Conservation (phyloP, 2,888 invertebrate species). For the Athrips mouffetella region DNA sequence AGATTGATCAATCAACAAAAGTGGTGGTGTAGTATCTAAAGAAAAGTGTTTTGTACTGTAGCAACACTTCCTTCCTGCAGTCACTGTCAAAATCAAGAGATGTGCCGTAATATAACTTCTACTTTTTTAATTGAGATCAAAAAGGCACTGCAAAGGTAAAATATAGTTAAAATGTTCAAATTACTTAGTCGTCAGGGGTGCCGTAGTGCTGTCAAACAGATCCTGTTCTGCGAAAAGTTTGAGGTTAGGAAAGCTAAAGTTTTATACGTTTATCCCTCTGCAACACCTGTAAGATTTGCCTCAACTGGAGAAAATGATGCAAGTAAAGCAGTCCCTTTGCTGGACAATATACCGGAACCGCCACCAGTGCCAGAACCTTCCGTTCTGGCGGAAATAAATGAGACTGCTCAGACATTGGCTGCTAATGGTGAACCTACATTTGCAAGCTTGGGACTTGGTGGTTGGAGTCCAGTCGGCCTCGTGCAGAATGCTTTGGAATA, state of each 20-base stretch:
- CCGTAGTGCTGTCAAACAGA: slow-evolving; percentile 55
- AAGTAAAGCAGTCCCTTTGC: slow-evolving; percentile 42
- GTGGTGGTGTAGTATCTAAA: neutral
- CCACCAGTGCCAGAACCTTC: slow-evolving; percentile 66
- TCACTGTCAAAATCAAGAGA: slow-evolving; percentile 36
- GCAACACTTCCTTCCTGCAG: slow-evolving; percentile 15
- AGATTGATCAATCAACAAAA: neutral
- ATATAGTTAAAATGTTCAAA: slow-evolving; percentile 56
- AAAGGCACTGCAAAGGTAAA: neutral
- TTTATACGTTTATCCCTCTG: slow-evolving; percentile 64
- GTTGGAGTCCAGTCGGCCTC: slow-evolving; percentile 89
- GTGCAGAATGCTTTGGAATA: slow-evolving; percentile 89
- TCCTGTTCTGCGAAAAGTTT: slow-evolving; percentile 57
- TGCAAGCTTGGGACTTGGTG: slow-evolving; percentile 88
- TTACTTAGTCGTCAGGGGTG: slow-evolving; percentile 61
- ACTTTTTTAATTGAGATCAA: neutral
- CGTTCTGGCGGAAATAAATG: slow-evolving; percentile 46
- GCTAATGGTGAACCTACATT: slow-evolving; percentile 86
- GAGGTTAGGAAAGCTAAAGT: slow-evolving; percentile 71
- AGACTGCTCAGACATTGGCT: slow-evolving; percentile 59
- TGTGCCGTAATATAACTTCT: slow-evolving; percentile 36
- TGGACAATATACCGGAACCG: slow-evolving; percentile 67
- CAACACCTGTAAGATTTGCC: slow-evolving; percentile 55
- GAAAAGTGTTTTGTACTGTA: neutral
- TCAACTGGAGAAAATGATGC: slow-evolving; percentile 48